These are phyloP conservation scores for Rhegmatorhina hoffmannsi DNA, from an alignment of 2,113 vertebrate genomes.

Conservation along the genomic window DNA sequence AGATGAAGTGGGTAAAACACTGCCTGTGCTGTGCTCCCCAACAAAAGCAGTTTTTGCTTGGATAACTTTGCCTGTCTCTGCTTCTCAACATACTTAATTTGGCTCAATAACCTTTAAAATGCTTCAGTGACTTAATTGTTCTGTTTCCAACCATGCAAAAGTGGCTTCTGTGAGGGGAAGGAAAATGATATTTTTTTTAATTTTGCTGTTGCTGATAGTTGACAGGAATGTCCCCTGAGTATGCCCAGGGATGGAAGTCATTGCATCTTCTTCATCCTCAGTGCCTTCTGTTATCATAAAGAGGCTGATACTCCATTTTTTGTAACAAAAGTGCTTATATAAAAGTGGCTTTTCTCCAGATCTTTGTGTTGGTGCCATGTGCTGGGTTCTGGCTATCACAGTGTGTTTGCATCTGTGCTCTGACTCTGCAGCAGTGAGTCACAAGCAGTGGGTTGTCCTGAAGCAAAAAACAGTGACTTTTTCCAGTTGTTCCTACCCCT, in stretches of 20 bases:
- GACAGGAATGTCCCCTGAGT: neutral
- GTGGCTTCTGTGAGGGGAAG: neutral
- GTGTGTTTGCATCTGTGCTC: neutral
- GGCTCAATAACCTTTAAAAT: neutral
- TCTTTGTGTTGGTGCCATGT: neutral
- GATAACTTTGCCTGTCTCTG: neutral
- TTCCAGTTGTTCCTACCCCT: neutral
- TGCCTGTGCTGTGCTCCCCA: neutral
- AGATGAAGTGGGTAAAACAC: neutral
- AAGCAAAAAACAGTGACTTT: neutral
- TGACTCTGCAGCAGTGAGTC: neutral
- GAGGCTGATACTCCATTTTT: neutral
- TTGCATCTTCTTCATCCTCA: neutral
- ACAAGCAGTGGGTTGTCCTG: neutral
- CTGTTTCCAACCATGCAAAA: neutral
- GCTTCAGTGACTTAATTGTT: neutral
- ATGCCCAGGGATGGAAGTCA: neutral
- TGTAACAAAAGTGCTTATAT: neutral
- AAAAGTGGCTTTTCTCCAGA: neutral
- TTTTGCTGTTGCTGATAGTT: neutral
- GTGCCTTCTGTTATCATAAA: neutral
- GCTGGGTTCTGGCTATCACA: neutral
- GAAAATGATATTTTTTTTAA: neutral
- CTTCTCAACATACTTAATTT: neutral
- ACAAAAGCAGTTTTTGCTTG: neutral